phyloP scores from a whole-genome alignment of 2,888 invertebrate genomes.

The Kuschelorhynchus macadamiae region DNA sequence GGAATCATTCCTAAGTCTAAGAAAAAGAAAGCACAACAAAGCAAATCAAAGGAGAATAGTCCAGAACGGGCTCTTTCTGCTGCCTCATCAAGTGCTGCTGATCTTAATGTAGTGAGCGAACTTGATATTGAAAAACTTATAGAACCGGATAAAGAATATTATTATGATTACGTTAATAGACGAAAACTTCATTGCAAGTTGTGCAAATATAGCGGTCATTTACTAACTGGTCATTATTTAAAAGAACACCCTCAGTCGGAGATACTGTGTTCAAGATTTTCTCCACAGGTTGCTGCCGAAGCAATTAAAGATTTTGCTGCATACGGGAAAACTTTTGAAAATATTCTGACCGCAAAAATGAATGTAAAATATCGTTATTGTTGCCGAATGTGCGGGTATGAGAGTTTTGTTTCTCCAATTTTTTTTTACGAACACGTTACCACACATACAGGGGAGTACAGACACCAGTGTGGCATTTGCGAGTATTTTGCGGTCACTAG shows the following conservation, averaged over 20 bases:
- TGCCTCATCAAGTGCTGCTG: neutral
- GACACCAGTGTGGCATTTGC: slow-evolving; percentile 77
- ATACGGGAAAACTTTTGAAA: slow-evolving; percentile 56
- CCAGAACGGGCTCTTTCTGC: slow-evolving; percentile 13
- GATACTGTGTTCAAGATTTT: slow-evolving; percentile 76
- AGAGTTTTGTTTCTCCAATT: slow-evolving; percentile 54
- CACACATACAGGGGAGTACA: slow-evolving; percentile 84
- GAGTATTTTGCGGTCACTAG: slow-evolving; percentile 58
- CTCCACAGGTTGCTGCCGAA: slow-evolving; percentile 69
- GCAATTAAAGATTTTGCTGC: slow-evolving; percentile 70
- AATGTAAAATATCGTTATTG: slow-evolving; percentile 53
- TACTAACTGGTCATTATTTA: slow-evolving; percentile 79
- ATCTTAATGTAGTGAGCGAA: slow-evolving; percentile 9
- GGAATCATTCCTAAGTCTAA: slow-evolving; percentile 54
- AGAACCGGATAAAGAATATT: slow-evolving; percentile 58
- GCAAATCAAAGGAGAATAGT: slow-evolving; percentile 24
- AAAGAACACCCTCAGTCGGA: slow-evolving; percentile 76
- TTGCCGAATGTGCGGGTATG: slow-evolving; percentile 65
- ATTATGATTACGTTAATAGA: slow-evolving; percentile 46
- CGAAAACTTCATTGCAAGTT: slow-evolving; percentile 71
- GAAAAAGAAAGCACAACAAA: slow-evolving; percentile 46
- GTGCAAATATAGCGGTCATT: slow-evolving; percentile 73
- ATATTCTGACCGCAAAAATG: slow-evolving; percentile 15
- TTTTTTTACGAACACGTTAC: slow-evolving; percentile 81
- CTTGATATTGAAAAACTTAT: slow-evolving; percentile 48